Evolutionary conservation across 1,140 invertebrate genomes (phyloP), one percentile per base, ranked within the genome.

Genomic region (Drosophila virilis): DNA sequence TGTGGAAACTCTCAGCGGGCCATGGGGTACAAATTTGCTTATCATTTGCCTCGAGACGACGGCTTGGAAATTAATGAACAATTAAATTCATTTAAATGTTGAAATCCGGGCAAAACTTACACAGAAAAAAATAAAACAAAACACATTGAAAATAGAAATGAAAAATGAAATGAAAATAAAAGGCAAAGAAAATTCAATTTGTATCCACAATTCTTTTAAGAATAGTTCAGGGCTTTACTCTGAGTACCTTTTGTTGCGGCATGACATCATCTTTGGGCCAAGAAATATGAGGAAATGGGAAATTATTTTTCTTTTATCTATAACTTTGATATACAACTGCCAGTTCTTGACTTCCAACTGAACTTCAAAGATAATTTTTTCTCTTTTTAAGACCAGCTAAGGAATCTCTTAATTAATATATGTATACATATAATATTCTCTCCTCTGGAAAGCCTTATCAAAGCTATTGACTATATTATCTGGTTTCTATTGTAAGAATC

Each of bases 91-190:
- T 17, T 57, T 50, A 5, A 45, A 66, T 54, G 32, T 38, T 33
- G 45, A 58, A 66, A 58, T 72, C 69, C 52, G 46, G 40, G 54
- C 54, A 54, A 32, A 12, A 22, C 22, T 43, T 45, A n/a, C 46
- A 28, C 22, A 28, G 10, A 40, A 17, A 12, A 42, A 32, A 15
- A 42, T n/a, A 22, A 15, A 13, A 17, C 9, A n/a, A 42, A 22
- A 22, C 22, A 22, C 17, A 17, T 17, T 17, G 17, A 17, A 17
- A 17, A 17, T 17, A 17, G 1, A 22, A 22, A 22, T 22, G 22
- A 22, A 22, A 52, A 15, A 60, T 35, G 43, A 78, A 76, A 55
- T 61, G 15, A 8, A 52, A 38, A 71, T 17, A n/a, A 52, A 60
- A 45, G 32, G 22, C 8, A 38, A 73, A 61, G 6, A 46, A 10